Percentiles rank a stretch among this genome's conserved stretches.
phyloP scores from a whole-genome alignment of 2,888 invertebrate genomes.

The Griposia aprilina region DNA sequence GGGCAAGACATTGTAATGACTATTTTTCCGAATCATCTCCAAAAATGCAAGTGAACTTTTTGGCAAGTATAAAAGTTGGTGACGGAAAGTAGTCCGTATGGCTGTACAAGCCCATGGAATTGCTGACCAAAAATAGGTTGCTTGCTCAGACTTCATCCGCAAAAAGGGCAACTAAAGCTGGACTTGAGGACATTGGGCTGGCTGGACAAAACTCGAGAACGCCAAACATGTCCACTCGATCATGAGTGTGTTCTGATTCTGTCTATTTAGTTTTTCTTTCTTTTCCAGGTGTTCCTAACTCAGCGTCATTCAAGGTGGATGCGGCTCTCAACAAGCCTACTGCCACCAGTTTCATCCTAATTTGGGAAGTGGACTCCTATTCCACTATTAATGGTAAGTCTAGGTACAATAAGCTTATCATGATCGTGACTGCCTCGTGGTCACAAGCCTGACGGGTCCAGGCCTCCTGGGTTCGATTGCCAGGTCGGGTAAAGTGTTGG shows the following conservation, averaged over 20 bases:
- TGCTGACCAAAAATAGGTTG: too few relatives aligned
- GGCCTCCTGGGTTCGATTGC: neutral
- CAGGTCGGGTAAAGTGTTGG: neutral
- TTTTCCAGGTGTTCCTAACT: conserved; percentile 92
- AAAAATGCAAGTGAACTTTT: neutral
- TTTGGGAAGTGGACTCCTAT: conserved; percentile 96
- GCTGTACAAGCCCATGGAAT: neutral
- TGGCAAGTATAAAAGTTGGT: neutral
- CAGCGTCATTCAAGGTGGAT: conserved; percentile 92
- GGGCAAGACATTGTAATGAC: neutral
- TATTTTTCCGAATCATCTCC: neutral
- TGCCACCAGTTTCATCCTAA: conserved; percentile 92
- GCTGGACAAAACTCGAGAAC: too few relatives aligned
- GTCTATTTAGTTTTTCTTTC: neutral
- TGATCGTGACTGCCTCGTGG: neutral
- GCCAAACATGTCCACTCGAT: too few relatives aligned
- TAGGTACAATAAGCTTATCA: neutral
- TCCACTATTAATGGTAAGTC: conserved; percentile 93
- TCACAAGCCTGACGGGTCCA: neutral
- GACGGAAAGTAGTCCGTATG: too few relatives aligned
- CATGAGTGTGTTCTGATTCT: too few relatives aligned
- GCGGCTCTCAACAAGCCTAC: conserved; percentile 84
- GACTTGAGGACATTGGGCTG: too few relatives aligned
- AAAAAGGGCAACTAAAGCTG: too few relatives aligned
- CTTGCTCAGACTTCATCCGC: too few relatives aligned